phyloP scores from a whole-genome alignment of 2,113 vertebrate species.

The Phocoena phocoena region DNA sequence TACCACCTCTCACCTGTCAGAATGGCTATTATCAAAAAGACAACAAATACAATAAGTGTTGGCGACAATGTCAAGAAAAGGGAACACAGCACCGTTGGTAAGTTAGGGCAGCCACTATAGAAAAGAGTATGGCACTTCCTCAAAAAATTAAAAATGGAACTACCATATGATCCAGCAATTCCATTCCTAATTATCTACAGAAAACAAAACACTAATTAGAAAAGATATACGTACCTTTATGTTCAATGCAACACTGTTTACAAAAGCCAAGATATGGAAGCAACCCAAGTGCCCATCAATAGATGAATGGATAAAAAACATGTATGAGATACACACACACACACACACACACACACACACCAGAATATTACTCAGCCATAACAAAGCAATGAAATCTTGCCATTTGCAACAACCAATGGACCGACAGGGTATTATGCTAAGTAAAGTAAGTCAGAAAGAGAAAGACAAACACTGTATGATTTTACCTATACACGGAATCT shows the following conservation, averaged over 20 bases:
- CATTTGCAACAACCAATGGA: neutral
- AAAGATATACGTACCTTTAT: neutral
- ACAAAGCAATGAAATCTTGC: neutral
- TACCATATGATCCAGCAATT: neutral
- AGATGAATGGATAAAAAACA: neutral
- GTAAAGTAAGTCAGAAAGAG: neutral
- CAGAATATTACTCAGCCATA: neutral
- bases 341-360: too few species aligned
- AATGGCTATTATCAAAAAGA: neutral
- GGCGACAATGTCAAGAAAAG: neutral
- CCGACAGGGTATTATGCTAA: neutral
- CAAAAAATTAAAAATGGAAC: neutral
- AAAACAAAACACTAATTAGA: neutral
- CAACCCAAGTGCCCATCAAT: neutral
- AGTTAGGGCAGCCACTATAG: neutral
- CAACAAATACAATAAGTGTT: neutral
- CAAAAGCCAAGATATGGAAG: neutral
- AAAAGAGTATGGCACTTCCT: neutral
- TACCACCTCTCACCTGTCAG: neutral
- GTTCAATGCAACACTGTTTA: neutral
- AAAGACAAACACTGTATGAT: neutral
- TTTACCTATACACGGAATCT: neutral
- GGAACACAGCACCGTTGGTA: neutral
- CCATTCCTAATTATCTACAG: neutral
- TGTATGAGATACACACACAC: neutral